These are phyloP conservation scores for Acropora tenuis DNA, from an alignment of 64 coral and sea anemone species.

Conservation along the genomic window DNA sequence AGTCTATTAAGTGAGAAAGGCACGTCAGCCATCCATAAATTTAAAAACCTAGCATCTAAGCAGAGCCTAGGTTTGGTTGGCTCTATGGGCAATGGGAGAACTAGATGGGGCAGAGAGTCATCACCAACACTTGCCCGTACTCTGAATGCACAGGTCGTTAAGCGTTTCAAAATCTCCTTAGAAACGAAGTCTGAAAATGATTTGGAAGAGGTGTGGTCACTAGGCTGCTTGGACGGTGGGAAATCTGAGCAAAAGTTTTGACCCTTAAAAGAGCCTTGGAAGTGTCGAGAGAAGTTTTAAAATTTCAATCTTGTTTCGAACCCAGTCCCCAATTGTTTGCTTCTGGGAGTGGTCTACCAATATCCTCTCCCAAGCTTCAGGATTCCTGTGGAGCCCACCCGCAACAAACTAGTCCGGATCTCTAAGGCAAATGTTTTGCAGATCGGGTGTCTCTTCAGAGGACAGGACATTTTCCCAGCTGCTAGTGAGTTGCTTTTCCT, in stretches of 20 bases:
- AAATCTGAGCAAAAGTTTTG: neutral
- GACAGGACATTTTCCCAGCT: neutral
- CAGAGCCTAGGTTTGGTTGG: conserved; percentile 30
- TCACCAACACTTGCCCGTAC: conserved; percentile 6
- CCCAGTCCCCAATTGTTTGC: neutral
- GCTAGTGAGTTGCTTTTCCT: conserved; percentile 6
- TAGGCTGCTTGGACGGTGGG: neutral
- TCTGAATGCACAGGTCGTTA: neutral
- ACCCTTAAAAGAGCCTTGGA: conserved; percentile 3
- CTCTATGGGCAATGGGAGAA: conserved; percentile 38
- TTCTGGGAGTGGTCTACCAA: conserved; percentile 13
- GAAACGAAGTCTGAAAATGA: conserved; percentile 8
- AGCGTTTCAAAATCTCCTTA: neutral
- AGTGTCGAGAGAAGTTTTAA: conserved; percentile 14
- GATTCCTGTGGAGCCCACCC: conserved; percentile 20
- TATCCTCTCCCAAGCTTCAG: conserved; percentile 27
- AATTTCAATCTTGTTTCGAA: conserved; percentile 30
- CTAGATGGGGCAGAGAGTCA: neutral
- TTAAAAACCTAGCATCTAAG: conserved; percentile 34
- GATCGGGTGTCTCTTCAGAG: conserved; percentile 6
- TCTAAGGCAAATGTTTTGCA: conserved; percentile 25
- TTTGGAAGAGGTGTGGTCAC: conserved; percentile 31
- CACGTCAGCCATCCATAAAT: conserved; percentile 47
- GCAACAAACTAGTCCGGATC: conserved; percentile 22
- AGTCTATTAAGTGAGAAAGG: conserved; percentile 52